Base-by-base conservation (phyloP, 2,113 vertebrate genomes). In the Festucalex cinctus region DNA sequence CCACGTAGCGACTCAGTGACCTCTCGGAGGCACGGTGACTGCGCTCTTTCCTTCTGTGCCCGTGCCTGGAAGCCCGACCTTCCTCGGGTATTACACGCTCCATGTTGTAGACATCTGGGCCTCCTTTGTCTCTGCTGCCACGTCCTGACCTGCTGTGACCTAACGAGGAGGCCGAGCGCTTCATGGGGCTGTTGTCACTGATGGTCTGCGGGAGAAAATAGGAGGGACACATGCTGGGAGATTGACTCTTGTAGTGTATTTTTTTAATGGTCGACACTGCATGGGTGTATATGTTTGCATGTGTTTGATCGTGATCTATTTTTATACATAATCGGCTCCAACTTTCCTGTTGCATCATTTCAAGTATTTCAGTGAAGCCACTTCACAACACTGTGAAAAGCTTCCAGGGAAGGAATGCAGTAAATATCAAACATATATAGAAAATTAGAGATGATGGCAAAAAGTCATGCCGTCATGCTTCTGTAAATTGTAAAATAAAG, bases 151-250 rank as follows among this genome's bases (percentile, higher is more conserved):
- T 90, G 48, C 91, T 89, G 75, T 95, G 94, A 68, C 96, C 95
- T 81, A 98, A 87, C 69, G 94, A 94, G 0, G 96, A 98, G 63
- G 92, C 95, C 0, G 95, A 96, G 58, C 96, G 93, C 76, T 95
- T 98, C 93, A 98, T 98, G 59, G 95, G 94, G 79, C 95, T 96
- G 84, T 90, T 90, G 83, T 98, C 96, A 0, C 90, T 90, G 88
- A 96, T 96, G 71, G 94, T 95, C 96, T 97, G 78, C 26, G 48
- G 69, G 59, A 78, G 49, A 68, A 62, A 68, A 65, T 71, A 43
- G 71, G 32, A 57, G 53, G 39, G 41, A 69, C 66, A 79, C 53
- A 71, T 67, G 69, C 61, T 80, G 74, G 65, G 48, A 81, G 61
- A 68, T 81, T 37, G 53, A 71, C 28, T 32, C 28, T 32, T 32